A percentile compares a stretch with the other conserved stretches of the same genome.
These are phyloP conservation scores for Elymnias hypermnestra DNA, from an alignment of 1,140 invertebrate species.

Conservation along the genomic window DNA sequence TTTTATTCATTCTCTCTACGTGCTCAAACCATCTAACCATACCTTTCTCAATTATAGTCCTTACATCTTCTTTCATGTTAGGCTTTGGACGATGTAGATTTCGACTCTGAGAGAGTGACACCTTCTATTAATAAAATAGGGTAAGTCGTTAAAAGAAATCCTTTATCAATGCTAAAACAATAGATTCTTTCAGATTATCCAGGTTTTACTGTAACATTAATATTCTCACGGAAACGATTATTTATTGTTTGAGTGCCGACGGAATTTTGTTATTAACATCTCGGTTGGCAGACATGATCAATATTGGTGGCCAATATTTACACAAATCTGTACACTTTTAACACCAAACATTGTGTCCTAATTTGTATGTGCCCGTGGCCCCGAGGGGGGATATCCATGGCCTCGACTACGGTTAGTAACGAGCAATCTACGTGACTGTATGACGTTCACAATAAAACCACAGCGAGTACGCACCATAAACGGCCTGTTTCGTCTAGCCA, in stretches of 20 bases:
- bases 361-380: conserved; percentile 44
- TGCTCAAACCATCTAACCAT: too few relatives aligned
- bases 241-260: conserved; percentile 39
- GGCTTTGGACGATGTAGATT: too few relatives aligned
- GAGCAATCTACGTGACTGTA: conserved; percentile 20
- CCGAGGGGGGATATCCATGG: conserved; percentile 15
- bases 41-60: too few relatives aligned
- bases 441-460: conserved; percentile 11
- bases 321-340: conserved; percentile 66
- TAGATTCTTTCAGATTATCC: too few relatives aligned
- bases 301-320: conserved; percentile 59
- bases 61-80: too few relatives aligned
- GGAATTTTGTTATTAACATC: conserved; percentile 49
- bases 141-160: too few relatives aligned
- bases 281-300: conserved; percentile 54
- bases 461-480: conserved; percentile 13
- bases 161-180: too few relatives aligned
- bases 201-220: too few relatives aligned
- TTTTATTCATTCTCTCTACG: too few relatives aligned
- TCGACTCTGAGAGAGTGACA: too few relatives aligned
- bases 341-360: conserved; percentile 60
- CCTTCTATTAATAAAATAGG: too few relatives aligned
- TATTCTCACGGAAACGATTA: conserved; percentile 33
- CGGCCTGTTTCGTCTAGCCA: conserved; percentile 11
- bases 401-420: conserved; percentile 23